Percentiles rank a stretch among this genome's conserved stretches.
phyloP scores from a whole-genome alignment of 2,113 vertebrate genomes.

The Okapia johnstoni region DNA sequence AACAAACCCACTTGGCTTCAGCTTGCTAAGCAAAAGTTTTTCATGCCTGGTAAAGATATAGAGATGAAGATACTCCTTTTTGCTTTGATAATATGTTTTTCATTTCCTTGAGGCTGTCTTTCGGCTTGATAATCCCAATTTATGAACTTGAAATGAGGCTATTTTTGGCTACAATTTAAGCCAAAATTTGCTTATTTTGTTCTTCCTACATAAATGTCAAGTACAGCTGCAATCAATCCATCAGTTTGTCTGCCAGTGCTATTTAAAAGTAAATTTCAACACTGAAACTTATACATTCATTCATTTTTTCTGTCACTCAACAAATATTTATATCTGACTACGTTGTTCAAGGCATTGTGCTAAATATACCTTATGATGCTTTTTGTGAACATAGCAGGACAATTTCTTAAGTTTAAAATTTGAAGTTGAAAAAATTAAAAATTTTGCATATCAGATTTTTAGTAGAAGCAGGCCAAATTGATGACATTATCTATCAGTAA shows the following conservation, averaged over 20 bases:
- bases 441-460: slow-evolving; percentile 1
- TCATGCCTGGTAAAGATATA: background rate
- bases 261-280: slow-evolving; percentile 43
- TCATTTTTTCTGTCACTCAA: slow-evolving; percentile 50
- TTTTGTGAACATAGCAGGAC: background rate
- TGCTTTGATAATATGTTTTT: background rate
- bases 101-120: background rate
- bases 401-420: slow-evolving; percentile 12
- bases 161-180: slow-evolving; percentile 21
- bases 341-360: background rate
- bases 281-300: background rate
- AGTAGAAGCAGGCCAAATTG: background rate
- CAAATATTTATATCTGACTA: background rate
- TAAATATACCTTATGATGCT: background rate
- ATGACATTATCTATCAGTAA: background rate
- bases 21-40: background rate
- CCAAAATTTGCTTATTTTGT: slow-evolving; percentile 28
- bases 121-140: slow-evolving; percentile 4
- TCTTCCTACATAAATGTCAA: background rate
- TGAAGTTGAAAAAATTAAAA: slow-evolving; percentile 19
- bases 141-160: background rate
- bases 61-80: background rate
- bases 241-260: background rate
- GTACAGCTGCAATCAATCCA: background rate
- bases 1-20: background rate